These are phyloP conservation scores for Glyphotaelius pellucidus DNA, from an alignment of 2,888 invertebrate genomes.

Conservation along the genomic window DNA sequence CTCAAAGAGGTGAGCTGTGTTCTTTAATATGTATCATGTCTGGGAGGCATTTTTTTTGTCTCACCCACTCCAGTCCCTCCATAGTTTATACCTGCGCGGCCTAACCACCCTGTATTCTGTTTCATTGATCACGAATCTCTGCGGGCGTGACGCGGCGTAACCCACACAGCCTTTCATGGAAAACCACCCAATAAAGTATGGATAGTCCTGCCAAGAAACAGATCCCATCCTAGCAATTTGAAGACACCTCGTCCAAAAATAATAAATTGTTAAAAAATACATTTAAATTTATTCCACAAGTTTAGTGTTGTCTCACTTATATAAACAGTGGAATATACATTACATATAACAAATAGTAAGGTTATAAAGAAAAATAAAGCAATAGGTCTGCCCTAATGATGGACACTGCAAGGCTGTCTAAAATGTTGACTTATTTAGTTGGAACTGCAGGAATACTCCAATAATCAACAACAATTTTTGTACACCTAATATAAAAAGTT, in stretches of 20 bases:
- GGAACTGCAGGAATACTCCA: too few relatives aligned
- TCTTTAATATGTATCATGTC: neutral
- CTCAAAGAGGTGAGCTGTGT: neutral
- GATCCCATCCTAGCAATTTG: neutral
- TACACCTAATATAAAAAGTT: too few relatives aligned
- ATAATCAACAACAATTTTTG: too few relatives aligned
- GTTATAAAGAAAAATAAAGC: neutral
- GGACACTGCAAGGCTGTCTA: too few relatives aligned
- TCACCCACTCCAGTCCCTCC: neutral
- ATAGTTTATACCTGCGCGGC: neutral
- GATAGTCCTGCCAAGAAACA: neutral
- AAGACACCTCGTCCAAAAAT: neutral
- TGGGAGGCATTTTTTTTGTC: neutral
- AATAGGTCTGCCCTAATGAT: too few relatives aligned
- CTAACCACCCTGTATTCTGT: slow-evolving; percentile 14
- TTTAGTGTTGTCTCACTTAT: too few relatives aligned
- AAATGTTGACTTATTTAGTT: too few relatives aligned
- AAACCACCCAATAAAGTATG: slow-evolving; percentile 37
- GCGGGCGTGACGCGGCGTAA: slow-evolving; percentile 46
- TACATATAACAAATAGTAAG: too few relatives aligned
- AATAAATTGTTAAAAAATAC: too few relatives aligned
- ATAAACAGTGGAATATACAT: too few relatives aligned
- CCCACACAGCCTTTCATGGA: slow-evolving; percentile 46
- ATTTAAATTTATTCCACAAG: too few relatives aligned
- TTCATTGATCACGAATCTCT: slow-evolving; percentile 58